phyloP scores from a whole-genome alignment of 2,888 invertebrate genomes.

The Microdon myrmicae region DNA sequence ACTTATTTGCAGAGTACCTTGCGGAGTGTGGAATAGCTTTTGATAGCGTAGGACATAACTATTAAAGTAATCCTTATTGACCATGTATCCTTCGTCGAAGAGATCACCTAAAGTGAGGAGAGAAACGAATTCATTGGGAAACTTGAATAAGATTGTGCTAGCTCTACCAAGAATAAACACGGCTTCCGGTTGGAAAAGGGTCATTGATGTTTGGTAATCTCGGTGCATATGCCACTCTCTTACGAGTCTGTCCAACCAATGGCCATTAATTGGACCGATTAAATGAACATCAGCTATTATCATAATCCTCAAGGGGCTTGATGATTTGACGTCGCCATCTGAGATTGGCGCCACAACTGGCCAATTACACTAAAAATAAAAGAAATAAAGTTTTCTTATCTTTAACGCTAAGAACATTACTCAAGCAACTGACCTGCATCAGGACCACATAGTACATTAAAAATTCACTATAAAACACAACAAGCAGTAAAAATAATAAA shows the following conservation, averaged over 20 bases:
- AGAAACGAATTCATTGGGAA: no score
- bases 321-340: conserved; percentile 80
- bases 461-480: conserved; percentile 76
- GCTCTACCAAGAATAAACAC: conserved; percentile 86
- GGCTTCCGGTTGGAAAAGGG: conserved; percentile 84
- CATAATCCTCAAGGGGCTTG: conserved; percentile 70
- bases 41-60: conserved; percentile 84
- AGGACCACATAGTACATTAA: conserved; percentile 36
- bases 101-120: conserved; percentile 94
- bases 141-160: conserved; percentile 2
- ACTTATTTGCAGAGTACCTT: conserved; percentile 75
- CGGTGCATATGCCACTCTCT: conserved; percentile 97
- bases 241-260: conserved; percentile 93
- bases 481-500: conserved; percentile 72
- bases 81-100: conserved; percentile 95
- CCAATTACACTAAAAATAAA: conserved; percentile 27
- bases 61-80: conserved; percentile 81
- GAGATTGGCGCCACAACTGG: conserved; percentile 76
- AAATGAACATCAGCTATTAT: conserved; percentile 94
- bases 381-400: conserved; percentile 69
- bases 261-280: conserved; percentile 84
- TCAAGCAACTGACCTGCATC: conserved; percentile 10
- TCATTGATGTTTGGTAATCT: conserved; percentile 87
- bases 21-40: conserved; percentile 79
- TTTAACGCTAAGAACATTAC: conserved; percentile 61